Percentiles rank a stretch among this genome's conserved stretches.
Conservation (phyloP, 2,797 vertebrate genomes). For the Sphenopsis melanotis region DNA sequence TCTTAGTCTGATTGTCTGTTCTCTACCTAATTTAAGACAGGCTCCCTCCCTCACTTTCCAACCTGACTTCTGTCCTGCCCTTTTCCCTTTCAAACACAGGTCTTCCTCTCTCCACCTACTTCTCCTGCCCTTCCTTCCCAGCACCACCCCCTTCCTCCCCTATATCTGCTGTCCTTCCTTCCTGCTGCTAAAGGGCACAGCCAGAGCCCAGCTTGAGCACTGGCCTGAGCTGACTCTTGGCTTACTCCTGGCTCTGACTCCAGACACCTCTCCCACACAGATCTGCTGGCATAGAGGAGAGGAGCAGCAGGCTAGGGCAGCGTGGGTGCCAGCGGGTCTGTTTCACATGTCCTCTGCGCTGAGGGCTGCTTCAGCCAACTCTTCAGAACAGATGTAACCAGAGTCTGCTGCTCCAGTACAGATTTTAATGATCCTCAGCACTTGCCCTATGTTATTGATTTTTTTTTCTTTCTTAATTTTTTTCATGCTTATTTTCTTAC, state of each 20-base stretch:
- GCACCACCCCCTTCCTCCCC: not conserved
- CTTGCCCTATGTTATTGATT: not conserved
- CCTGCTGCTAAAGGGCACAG: not conserved
- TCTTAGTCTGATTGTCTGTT: not conserved
- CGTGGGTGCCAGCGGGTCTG: fast-evolving
- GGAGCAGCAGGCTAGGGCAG: not conserved
- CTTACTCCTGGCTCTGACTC: not conserved
- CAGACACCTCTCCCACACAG: not conserved
- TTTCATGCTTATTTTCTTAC: not conserved
- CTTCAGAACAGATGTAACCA: not conserved
- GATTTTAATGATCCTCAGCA: not conserved
- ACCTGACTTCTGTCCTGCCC: not conserved
- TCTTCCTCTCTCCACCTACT: not conserved
- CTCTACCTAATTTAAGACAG: not conserved
- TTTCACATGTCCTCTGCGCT: not conserved
- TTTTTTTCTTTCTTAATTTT: not conserved
- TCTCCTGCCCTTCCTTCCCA: not conserved
- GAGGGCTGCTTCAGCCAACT: not conserved
- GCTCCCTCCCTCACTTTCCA: not conserved
- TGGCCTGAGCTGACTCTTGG: not conserved
- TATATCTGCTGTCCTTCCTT: not conserved
- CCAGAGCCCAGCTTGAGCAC: not conserved
- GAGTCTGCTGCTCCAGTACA: not conserved
- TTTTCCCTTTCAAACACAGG: not conserved
- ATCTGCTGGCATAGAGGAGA: not conserved